phyloP scores from a whole-genome alignment of 2,888 invertebrate genomes.

The Dasypolia templi region DNA sequence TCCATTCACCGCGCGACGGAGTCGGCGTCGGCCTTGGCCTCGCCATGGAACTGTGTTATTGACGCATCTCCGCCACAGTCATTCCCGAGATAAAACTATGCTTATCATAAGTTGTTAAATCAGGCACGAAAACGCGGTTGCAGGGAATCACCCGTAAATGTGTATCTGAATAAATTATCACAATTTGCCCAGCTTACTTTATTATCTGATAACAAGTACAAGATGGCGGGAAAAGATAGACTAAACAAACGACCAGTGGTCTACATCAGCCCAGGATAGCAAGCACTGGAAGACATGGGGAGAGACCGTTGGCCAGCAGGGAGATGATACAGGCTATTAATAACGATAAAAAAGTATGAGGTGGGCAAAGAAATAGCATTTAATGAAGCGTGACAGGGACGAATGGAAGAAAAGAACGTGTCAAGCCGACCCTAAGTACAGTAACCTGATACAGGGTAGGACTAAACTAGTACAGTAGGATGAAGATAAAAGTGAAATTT shows the following conservation, averaged over 20 bases:
- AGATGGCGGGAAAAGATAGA: not conserved
- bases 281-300: not conserved
- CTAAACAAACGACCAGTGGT: not conserved
- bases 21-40: constrained; percentile 83
- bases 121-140: constrained; percentile 12
- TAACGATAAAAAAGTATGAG: not conserved
- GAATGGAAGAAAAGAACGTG: not conserved
- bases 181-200: not conserved
- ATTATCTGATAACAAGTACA: not conserved
- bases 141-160: not conserved
- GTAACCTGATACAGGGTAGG: not conserved
- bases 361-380: not conserved
- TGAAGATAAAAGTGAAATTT: not conserved
- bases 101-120: constrained; percentile 24
- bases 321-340: not conserved
- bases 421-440: not conserved
- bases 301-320: not conserved
- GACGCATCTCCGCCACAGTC: constrained; percentile 75
- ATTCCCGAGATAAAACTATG: constrained; percentile 58
- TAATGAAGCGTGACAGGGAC: not conserved
- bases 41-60: constrained; percentile 80
- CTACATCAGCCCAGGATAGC: not conserved
- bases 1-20: constrained; percentile 80
- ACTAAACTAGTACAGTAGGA: not conserved
- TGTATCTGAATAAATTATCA: constrained; percentile 2